A percentile compares a stretch with the other conserved stretches of the same genome.
phyloP scores from a whole-genome alignment of 2,888 invertebrate species.

The Trissolcus brochymenae region DNA sequence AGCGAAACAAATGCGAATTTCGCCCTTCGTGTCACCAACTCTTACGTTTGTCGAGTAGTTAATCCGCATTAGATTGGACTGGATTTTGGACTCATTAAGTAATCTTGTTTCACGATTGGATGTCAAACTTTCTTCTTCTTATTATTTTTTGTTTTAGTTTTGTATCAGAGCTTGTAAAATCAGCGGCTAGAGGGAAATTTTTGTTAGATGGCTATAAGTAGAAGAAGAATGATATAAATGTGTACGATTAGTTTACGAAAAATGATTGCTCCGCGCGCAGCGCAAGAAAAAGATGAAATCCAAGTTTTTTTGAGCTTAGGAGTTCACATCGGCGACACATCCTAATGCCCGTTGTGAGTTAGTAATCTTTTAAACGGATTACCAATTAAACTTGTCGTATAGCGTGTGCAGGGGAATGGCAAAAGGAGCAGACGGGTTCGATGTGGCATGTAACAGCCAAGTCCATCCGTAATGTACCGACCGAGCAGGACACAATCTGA shows the following conservation, averaged over 20 bases:
- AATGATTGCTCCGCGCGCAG: too few species aligned
- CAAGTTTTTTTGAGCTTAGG: too few species aligned
- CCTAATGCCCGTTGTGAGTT: conserved; percentile 73
- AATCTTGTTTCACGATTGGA: conserved; percentile 74
- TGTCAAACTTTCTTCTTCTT: conserved; percentile 40
- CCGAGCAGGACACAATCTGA: conserved; percentile 19
- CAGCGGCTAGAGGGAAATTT: not conserved
- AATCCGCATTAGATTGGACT: conserved; percentile 74
- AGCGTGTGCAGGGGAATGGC: conserved; percentile 26
- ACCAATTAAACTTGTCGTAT: conserved; percentile 74
- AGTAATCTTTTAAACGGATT: conserved; percentile 76
- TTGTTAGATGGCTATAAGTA: not conserved
- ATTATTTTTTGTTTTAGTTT: not conserved
- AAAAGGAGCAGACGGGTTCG: conserved; percentile 30
- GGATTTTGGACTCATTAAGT: conserved; percentile 70
- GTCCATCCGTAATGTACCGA: conserved; percentile 26
- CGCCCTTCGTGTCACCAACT: conserved; percentile 69
- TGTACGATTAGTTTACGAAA: too few species aligned
- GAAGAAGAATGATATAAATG: too few species aligned
- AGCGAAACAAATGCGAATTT: conserved; percentile 57
- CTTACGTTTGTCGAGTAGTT: conserved; percentile 75
- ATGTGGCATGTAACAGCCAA: conserved; percentile 33
- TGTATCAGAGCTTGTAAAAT: not conserved
- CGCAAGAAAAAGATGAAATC: too few species aligned
- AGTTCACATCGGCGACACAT: conserved; percentile 67